Evolutionary conservation across 2,888 invertebrate genomes (phyloP).

Genomic region (Branchipolynoe longqiensis): DNA sequence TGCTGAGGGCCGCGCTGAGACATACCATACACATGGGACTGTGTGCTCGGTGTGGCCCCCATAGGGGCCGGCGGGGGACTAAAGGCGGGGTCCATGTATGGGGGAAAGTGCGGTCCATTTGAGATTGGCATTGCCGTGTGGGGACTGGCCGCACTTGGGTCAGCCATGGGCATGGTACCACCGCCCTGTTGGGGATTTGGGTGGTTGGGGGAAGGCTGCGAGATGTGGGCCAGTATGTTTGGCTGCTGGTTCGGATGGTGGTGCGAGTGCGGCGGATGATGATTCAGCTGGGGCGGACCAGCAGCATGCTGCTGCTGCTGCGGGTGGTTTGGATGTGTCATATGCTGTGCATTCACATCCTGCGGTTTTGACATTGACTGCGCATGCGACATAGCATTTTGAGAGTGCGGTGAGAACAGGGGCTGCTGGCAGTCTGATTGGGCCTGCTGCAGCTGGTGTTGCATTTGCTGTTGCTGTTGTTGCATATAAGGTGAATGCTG

Average conservation of each 20-base stretch:
- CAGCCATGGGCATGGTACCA: not conserved
- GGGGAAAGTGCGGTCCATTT: constrained; percentile 24
- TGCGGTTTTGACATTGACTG: too few species aligned
- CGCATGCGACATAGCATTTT: too few species aligned
- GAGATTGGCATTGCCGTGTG: too few species aligned
- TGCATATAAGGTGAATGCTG: not conserved
- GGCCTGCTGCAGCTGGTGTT: constrained; percentile 8
- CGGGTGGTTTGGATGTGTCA: not conserved
- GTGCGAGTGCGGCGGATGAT: not conserved
- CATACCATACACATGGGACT: constrained; percentile 22
- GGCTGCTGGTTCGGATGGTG: not conserved
- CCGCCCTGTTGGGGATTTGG: not conserved
- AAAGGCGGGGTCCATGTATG: constrained; percentile 25
- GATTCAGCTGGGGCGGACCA: not conserved
- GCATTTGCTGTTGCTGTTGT: constrained; percentile 42
- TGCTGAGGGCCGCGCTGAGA: not conserved
- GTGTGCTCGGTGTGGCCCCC: not conserved
- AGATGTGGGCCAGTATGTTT: not conserved
- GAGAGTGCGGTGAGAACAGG: too few species aligned
- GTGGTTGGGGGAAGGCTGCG: not conserved
- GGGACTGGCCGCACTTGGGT: not conserved
- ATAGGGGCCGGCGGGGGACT: not conserved
- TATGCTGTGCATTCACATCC: not conserved
- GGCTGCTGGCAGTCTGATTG: too few species aligned
- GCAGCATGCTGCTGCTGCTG: not conserved